Evolutionary conservation across 2,888 invertebrate species (phyloP).

Genomic region (Drosophila rellima): DNA sequence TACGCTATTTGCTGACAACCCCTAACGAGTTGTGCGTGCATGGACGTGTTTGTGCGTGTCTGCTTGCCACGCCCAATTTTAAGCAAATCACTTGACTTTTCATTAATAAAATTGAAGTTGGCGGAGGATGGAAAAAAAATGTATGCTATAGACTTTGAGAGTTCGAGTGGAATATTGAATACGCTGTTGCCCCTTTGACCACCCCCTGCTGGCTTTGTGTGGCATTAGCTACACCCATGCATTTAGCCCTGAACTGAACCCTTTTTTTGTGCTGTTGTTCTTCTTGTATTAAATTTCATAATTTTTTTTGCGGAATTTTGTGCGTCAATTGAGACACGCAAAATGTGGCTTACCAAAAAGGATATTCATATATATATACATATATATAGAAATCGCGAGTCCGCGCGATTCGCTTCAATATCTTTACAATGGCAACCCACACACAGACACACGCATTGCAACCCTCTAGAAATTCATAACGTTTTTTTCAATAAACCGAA

Average conservation of each 20-base stretch:
- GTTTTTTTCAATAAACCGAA: constrained; percentile 34
- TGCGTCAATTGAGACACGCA: constrained; percentile 71
- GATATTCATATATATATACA: constrained; percentile 38
- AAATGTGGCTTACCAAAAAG: constrained; percentile 73
- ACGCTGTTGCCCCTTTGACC: constrained; percentile 5
- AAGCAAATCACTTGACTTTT: constrained; percentile 75
- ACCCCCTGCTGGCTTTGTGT: constrained; percentile 4
- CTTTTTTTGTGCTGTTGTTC: constrained; percentile 43
- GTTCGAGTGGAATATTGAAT: constrained; percentile 46
- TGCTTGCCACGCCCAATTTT: constrained; percentile 66
- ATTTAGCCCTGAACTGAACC: constrained; percentile 45
- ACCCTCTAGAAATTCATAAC: constrained; percentile 61
- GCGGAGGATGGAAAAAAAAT: constrained; percentile 38
- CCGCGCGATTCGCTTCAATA: constrained; percentile 46
- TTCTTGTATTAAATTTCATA: constrained; percentile 48
- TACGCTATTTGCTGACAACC: constrained; percentile 52
- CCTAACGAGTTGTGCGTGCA: constrained; percentile 59
- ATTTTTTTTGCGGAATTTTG: constrained; percentile 32
- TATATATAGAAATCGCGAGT: constrained; percentile 53
- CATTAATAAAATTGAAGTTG: constrained; percentile 77
- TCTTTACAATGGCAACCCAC: constrained; percentile 59
- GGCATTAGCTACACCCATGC: constrained; percentile 57
- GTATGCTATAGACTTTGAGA: constrained; percentile 32
- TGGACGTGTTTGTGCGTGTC: constrained; percentile 25
- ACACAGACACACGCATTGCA: constrained; percentile 32